A percentile compares a stretch with the other conserved stretches of the same genome.
phyloP scores from a whole-genome alignment of 2,113 vertebrate genomes.

The pig (Sus scrofa) region DNA sequence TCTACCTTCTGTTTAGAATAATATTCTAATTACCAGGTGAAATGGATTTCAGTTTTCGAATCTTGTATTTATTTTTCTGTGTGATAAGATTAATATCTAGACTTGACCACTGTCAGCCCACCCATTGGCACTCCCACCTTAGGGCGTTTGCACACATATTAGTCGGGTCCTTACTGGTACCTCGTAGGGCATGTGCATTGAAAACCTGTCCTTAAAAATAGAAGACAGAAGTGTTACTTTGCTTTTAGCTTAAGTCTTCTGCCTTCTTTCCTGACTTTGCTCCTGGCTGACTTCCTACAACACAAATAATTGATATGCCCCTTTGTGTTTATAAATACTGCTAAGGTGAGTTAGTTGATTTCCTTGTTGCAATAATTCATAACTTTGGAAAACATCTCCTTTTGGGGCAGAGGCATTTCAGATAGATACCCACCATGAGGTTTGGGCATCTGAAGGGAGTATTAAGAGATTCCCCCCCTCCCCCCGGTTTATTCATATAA shows the following conservation, averaged over 20 bases:
- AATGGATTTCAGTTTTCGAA: slow-evolving; percentile 78
- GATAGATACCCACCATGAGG: slow-evolving; percentile 42
- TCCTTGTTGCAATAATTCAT: slow-evolving; percentile 79
- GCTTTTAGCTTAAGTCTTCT: slow-evolving; percentile 80
- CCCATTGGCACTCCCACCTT: slow-evolving; percentile 74
- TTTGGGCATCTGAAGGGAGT: slow-evolving; percentile 35
- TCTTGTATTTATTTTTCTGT: slow-evolving; percentile 85
- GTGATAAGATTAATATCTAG: slow-evolving; percentile 76
- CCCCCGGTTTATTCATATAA: slow-evolving; percentile 47
- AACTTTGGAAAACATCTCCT: slow-evolving; percentile 64
- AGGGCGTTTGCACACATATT: slow-evolving; percentile 67
- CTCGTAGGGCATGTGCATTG: slow-evolving; percentile 82
- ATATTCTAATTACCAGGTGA: slow-evolving; percentile 80
- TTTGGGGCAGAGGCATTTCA: slow-evolving; percentile 63
- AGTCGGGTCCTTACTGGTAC: slow-evolving; percentile 76
- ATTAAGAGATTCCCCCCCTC: slow-evolving; percentile 34
- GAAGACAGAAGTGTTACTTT: slow-evolving; percentile 78
- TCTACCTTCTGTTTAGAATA: slow-evolving; percentile 47
- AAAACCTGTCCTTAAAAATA: slow-evolving; percentile 78
- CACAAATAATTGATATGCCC: slow-evolving; percentile 56
- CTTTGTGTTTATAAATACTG: slow-evolving; percentile 72
- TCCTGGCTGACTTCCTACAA: slow-evolving; percentile 72
- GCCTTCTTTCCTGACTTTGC: slow-evolving; percentile 80
- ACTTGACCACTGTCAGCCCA: slow-evolving; percentile 75
- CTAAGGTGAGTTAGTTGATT: slow-evolving; percentile 67